Evolutionary conservation across 2,113 vertebrate genomes (phyloP), one percentile per base, ranked within the genome.

Genomic region (Plectropomus leopardus): DNA sequence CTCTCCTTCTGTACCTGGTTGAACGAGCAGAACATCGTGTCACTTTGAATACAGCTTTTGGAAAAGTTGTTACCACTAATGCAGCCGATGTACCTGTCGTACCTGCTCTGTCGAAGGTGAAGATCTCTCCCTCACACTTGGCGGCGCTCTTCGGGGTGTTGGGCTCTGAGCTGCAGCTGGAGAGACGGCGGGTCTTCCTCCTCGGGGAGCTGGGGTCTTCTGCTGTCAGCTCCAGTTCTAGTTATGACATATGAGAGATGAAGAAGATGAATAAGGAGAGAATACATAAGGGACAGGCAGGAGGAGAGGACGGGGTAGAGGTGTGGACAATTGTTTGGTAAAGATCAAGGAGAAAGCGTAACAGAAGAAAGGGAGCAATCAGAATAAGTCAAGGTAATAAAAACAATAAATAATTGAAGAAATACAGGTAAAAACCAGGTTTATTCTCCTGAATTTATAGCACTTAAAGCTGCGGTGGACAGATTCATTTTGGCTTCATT

Each of bases 61-160:
- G 24, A 50, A 50, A 17, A 40, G 24, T 1, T 30, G 16, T 44
- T 40, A 23, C 59, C 21, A 36, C 36, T 48, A 21, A 1, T n/a
- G 72, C 7, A 30, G 48, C 8, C 13, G n/a, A 16, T 7, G 21
- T 24, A 5, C 3, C 48, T 0, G 53, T 47, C 54, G 3, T 80
- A 97, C 96, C 96, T 69, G 96, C 86, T 45, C 95, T 93, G 69
- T 97, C 96, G 28, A 97, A 97, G 78, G 96, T 97, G 78, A 97
- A 97, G 93, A 97, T 96, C 66, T 97, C 96, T 3, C 96, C 97
- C 91, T 98, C 97, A 2, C 97, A 97, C 93, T 97, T 97, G 93
- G 96, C 90, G 34, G 95, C 97, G 24, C 97, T 98, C 91, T 97
- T 98, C 14, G 97, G 97, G 4, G 97, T 98, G 94, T 95, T 98